Evolutionary conservation across 2,113 vertebrate genomes (phyloP), one percentile per base, ranked within the genome.

Genomic region (Rhinogobius similis): DNA sequence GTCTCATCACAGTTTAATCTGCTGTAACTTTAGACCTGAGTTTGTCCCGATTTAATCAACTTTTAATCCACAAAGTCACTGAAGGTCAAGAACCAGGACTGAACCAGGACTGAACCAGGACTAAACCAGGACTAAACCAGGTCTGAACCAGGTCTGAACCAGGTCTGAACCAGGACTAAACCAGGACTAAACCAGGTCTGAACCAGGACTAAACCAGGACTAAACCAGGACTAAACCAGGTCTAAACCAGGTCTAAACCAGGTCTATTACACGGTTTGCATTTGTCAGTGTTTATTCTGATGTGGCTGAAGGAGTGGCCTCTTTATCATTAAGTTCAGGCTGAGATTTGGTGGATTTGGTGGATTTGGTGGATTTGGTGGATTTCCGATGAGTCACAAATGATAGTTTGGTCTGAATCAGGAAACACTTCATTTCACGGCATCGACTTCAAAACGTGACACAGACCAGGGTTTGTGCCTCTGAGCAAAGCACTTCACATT

Each of bases 321-420:
- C 50, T 5, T 56, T 16, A 27, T 56, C 27, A 56, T 56, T 56
- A 56, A 16, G 24, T 29, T 27, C 29, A 56, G 16, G 21, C 23
- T 55, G 52, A 55, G 52, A 24, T 55, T 55, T 55, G 52, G 52
- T 55, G 52, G n/a, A n/a, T n/a, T n/a, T n/a, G n/a, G n/a, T n/a
- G 46, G 16, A n/a, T 48, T 48, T 2, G 21, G 23, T n/a, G 18
- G 53, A 56, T 56, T 36, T 32, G 26, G 56, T 32, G 16, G 27
- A 36, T 61, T 61, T 61, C 56, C 56, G 27, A 32, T 61, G 56
- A 61, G 56, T 61, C 56, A 61, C 27, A 58, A 58, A 29, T 53
- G 21, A 13, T 13, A 11, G 52, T 24, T 52, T 59, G 16, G 27
- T 32, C 32, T 18, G 27, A 59, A 20, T 29, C 20, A 32, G 3